phyloP scores from a whole-genome alignment of 92 coral and sea anemone species.

The Virgularia gustaviana region DNA sequence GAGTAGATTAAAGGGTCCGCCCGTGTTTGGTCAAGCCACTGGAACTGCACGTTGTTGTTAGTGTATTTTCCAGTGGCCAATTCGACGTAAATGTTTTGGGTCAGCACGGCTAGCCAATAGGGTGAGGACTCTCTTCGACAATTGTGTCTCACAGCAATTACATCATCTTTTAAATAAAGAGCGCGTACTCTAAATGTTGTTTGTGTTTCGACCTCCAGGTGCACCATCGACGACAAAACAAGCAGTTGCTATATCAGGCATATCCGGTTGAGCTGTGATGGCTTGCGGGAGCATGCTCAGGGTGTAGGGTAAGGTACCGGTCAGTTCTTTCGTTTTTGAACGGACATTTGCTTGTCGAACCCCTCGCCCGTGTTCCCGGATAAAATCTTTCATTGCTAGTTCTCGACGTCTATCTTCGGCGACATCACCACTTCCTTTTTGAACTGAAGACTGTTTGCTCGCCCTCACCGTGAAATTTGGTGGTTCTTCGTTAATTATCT shows the following conservation, averaged over 20 bases:
- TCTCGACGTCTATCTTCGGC: constrained; percentile 41
- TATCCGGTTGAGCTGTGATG: constrained; percentile 38
- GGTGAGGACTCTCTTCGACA: constrained; percentile 47
- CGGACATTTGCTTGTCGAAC: constrained; percentile 57
- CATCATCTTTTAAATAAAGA: constrained; percentile 35
- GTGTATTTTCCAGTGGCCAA: constrained; percentile 32
- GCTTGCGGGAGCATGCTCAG: constrained; percentile 41
- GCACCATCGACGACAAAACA: constrained; percentile 42
- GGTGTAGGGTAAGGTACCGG: constrained; percentile 55
- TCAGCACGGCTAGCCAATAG: constrained; percentile 46
- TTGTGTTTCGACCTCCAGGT: constrained; percentile 19
- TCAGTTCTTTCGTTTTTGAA: constrained; percentile 55
- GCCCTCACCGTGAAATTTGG: constrained; percentile 34
- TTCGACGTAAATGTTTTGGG: constrained; percentile 40
- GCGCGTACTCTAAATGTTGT: constrained; percentile 40
- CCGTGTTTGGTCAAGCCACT: constrained; percentile 49
- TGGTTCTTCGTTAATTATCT: constrained; percentile 37
- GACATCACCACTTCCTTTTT: constrained; percentile 39
- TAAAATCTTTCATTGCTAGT: constrained; percentile 50
- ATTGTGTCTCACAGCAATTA: constrained; percentile 49
- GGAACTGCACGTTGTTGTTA: constrained; percentile 21
- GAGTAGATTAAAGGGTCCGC: constrained; percentile 38
- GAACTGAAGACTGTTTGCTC: constrained; percentile 35
- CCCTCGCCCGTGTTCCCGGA: constrained; percentile 45
- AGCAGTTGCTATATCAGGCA: constrained; percentile 32